Evolutionary conservation across 2,888 invertebrate species (phyloP), one percentile per base, ranked within the genome.

Genomic region (Ptychoptera albimana): DNA sequence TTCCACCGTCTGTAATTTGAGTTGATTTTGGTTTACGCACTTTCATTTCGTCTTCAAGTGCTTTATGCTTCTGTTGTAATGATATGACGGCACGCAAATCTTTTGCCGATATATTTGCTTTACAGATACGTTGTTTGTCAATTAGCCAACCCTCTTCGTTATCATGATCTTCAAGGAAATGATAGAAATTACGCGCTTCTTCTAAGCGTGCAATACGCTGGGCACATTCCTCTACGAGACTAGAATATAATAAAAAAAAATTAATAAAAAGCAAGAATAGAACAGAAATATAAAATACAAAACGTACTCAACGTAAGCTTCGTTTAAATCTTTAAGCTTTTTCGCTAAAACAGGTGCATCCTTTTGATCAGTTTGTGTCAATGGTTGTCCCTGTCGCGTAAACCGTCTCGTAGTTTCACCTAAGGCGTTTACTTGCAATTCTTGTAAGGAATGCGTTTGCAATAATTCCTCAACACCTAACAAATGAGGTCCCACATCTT

Each of bases 71-170:
- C 63, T 93, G 92, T 47, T 87, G 79, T 44, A 94, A 68, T 32
- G 89, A 87, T 31, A 87, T 72, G 7, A 94, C 91, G 0, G 87
- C 91, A 44, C 88, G 74, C 39, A 96, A 68, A 63, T 98, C 96
- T 63, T 93, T 94, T 1, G 93, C 92, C 0, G 86, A 80, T 23
- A 93, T 84, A n/a, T 86, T 87, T 0, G 92, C 82, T 58, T 85
- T 84, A 60, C 94, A 93, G 48, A 94, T 83, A 6, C 88, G 74
- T 60, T 93, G 89, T 59, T 92, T 93, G 59, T 98, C 97, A 1
- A 86, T 79, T 44, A 97, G 72, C 96, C 97, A 97, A 1, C 88
- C 82, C 68, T 96, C 94, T 64, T 97, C 97, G 56, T 97, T 97
- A 55, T 97, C 96, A 54, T 92, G 86, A 60, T 97, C 96, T 64